Conservation (phyloP, 1,140 invertebrate genomes). For the Andrena cerasifolii region DNA sequence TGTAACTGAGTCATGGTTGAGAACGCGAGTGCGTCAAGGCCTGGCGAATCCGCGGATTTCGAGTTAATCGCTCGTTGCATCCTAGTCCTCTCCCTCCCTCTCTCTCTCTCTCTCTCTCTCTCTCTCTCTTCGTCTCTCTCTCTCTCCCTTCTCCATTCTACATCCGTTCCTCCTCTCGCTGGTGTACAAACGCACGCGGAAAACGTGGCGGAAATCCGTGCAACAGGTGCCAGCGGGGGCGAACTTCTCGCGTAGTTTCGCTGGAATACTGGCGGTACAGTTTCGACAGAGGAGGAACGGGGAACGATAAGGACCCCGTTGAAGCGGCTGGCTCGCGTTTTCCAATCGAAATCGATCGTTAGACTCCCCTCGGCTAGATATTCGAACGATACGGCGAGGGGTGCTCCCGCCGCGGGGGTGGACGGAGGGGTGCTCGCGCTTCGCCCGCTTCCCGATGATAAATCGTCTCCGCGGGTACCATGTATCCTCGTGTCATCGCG, state of each 20-base stretch:
- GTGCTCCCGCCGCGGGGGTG: background rate
- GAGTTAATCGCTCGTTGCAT: conserved; percentile 9
- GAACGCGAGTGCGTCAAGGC: conserved; percentile 1
- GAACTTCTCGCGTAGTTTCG: conserved; percentile 67
- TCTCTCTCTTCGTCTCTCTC: too few relatives aligned
- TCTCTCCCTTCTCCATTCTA: background rate
- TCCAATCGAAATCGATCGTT: conserved; percentile 27
- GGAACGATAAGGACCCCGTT: conserved; percentile 11
- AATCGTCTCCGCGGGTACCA: conserved; percentile 25
- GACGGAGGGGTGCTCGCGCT: background rate
- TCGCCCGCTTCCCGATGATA: conserved; percentile 26
- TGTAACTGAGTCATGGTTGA: conserved; percentile 1
- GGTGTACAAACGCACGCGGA: conserved; percentile 44
- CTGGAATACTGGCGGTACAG: conserved; percentile 30
- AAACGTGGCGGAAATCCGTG: conserved; percentile 77
- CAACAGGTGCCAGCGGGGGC: conserved; percentile 76
- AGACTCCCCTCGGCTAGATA: background rate
- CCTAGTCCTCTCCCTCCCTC: background rate
- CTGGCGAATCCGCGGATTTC: conserved; percentile 2
- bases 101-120: background rate
- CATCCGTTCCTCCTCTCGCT: too few relatives aligned
- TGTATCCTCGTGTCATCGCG: conserved; percentile 41
- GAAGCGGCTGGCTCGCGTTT: conserved; percentile 1
- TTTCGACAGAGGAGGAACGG: conserved; percentile 27
- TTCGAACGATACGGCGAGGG: background rate